phyloP scores from a whole-genome alignment of 1,140 invertebrate genomes.

The Anoplophora glabripennis region DNA sequence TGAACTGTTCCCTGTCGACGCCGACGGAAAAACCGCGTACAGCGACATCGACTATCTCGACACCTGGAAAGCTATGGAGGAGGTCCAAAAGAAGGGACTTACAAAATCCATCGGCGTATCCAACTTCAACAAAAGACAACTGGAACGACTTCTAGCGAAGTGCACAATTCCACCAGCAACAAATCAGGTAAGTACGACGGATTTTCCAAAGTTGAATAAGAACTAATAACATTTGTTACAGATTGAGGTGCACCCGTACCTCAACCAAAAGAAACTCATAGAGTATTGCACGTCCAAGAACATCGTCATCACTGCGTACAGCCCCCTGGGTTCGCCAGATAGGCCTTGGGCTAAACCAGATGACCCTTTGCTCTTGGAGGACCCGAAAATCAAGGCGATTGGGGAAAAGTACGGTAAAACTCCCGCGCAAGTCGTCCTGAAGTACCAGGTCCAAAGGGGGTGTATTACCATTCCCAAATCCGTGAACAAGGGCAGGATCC shows the following conservation, averaged over 20 bases:
- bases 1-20: slow-evolving; percentile 64
- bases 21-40: background rate
- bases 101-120: slow-evolving; percentile 80
- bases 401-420: slow-evolving; percentile 37
- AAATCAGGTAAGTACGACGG: slow-evolving; percentile 74
- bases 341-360: slow-evolving; percentile 65
- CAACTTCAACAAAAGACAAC: slow-evolving; percentile 86
- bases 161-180: slow-evolving; percentile 72
- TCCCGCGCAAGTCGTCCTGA: slow-evolving; percentile 36
- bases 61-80: slow-evolving; percentile 88
- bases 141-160: slow-evolving; percentile 66
- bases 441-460: slow-evolving; percentile 33
- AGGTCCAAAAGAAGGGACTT: slow-evolving; percentile 68
- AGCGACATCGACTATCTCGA: slow-evolving; percentile 75
- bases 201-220: no score
- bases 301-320: slow-evolving; percentile 77
- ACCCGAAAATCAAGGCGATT: slow-evolving; percentile 53
- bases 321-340: slow-evolving; percentile 70
- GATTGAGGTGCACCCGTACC: slow-evolving; percentile 84
- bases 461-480: slow-evolving; percentile 40
- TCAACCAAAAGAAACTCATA: slow-evolving; percentile 74
- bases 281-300: slow-evolving; percentile 66
- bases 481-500: slow-evolving; percentile 32
- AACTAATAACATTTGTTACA: no score
- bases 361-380: slow-evolving; percentile 60